Evolutionary conservation across 2,113 vertebrate species (phyloP).

Genomic region (Corapipo altera): DNA sequence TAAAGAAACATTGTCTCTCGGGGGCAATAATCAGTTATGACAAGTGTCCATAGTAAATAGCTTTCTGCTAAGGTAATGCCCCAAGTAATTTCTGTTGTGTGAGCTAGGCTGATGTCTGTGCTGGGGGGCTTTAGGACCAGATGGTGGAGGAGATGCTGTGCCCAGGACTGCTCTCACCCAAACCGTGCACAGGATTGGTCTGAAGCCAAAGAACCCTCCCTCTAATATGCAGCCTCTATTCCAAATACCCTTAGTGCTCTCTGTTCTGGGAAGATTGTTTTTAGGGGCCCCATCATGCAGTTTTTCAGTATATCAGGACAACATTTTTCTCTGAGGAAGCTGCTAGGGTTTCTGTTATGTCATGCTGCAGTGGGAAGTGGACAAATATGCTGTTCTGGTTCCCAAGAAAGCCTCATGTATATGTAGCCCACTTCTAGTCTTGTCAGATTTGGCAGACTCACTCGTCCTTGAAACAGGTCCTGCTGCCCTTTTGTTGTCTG

Average conservation of each 20-base stretch:
- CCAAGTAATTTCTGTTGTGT: background rate
- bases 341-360: background rate
- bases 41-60: slow-evolving; percentile 45
- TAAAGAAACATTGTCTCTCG: background rate
- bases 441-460: background rate
- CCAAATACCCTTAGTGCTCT: background rate
- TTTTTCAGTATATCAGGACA: background rate
- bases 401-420: background rate
- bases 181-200: background rate
- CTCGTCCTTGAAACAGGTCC: background rate
- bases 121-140: background rate
- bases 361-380: background rate
- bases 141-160: background rate
- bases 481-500: background rate
- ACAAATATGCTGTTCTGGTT: background rate
- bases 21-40: background rate
- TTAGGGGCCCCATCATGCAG: background rate
- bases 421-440: background rate
- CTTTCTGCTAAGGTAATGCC: slow-evolving; percentile 28
- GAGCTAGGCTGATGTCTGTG: background rate
- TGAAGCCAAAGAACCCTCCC: background rate
- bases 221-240: background rate
- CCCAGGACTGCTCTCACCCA: background rate
- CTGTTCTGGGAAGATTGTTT: background rate
- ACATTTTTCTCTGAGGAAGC: background rate